Conservation (phyloP, 2,797 vertebrate species). For the Tadarida brasiliensis region DNA sequence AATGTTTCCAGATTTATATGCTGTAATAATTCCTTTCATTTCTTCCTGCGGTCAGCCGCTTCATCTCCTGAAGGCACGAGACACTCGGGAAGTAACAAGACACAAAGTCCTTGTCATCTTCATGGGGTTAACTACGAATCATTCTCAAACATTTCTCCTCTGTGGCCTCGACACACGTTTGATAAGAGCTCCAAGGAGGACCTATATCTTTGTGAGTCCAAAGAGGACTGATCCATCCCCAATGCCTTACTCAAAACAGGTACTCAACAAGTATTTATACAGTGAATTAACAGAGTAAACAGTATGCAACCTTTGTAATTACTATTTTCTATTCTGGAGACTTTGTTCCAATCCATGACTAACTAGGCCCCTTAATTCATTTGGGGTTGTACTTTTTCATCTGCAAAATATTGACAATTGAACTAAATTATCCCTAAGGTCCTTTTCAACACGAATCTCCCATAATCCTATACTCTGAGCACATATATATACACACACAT, state of each 20-base stretch:
- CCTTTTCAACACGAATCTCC: not conserved
- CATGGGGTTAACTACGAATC: not conserved
- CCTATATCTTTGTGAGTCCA: not conserved
- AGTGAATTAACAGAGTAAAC: not conserved
- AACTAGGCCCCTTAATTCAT: not conserved
- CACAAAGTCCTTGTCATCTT: not conserved
- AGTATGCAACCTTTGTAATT: not conserved
- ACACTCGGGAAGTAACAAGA: not conserved
- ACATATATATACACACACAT: not conserved
- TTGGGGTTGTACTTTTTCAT: not conserved
- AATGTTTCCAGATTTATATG: not conserved
- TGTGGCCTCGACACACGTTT: not conserved
- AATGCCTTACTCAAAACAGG: not conserved
- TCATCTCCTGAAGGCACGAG: not conserved
- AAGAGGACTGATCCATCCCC: not conserved
- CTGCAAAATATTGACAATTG: slow-evolving; percentile 10
- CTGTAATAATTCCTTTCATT: not conserved
- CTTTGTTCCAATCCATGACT: slow-evolving; percentile 1
- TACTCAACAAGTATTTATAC: not conserved
- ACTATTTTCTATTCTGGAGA: slow-evolving; percentile 4
- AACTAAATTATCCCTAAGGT: not conserved
- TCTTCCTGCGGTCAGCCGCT: not conserved
- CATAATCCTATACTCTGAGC: not conserved
- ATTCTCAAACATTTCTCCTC: not conserved
- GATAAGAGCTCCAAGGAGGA: not conserved